These are phyloP conservation scores for Capra hircus DNA, from an alignment of 2,113 vertebrate species.

Conservation along the genomic window DNA sequence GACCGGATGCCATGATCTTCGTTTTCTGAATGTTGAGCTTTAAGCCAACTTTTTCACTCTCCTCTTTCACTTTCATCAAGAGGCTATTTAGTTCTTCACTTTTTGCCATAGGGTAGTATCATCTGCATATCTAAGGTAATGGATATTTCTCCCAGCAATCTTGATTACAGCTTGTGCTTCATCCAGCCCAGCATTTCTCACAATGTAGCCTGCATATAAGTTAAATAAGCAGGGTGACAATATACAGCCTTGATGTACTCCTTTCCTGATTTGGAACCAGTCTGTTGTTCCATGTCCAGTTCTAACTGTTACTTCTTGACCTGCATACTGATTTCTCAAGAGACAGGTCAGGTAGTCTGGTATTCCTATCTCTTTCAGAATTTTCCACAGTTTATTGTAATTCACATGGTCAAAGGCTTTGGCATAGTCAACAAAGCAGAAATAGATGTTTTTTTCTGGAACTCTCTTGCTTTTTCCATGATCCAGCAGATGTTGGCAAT, in stretches of 20 bases:
- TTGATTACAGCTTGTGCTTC: background rate
- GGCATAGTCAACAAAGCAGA: background rate
- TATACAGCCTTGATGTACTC: background rate
- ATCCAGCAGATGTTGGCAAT: background rate
- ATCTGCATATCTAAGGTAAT: background rate
- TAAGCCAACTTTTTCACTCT: background rate
- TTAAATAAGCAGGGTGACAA: background rate
- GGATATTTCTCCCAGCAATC: background rate
- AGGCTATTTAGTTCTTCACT: background rate
- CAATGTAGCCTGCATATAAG: background rate
- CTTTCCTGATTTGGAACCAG: background rate
- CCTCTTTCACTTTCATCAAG: background rate
- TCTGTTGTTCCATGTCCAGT: background rate
- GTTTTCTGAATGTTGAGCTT: background rate
- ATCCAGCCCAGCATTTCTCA: background rate
- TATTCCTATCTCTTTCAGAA: background rate
- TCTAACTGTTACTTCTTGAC: background rate
- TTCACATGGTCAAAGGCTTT: background rate
- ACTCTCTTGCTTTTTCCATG: background rate
- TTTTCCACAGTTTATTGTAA: background rate
- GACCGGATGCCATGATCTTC: rapidly evolving
- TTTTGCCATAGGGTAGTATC: background rate
- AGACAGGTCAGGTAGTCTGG: background rate
- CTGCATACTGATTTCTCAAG: background rate
- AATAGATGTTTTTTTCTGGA: background rate